Evolutionary conservation across 2,797 vertebrate genomes (phyloP).

Genomic region (Nannoperca australis): DNA sequence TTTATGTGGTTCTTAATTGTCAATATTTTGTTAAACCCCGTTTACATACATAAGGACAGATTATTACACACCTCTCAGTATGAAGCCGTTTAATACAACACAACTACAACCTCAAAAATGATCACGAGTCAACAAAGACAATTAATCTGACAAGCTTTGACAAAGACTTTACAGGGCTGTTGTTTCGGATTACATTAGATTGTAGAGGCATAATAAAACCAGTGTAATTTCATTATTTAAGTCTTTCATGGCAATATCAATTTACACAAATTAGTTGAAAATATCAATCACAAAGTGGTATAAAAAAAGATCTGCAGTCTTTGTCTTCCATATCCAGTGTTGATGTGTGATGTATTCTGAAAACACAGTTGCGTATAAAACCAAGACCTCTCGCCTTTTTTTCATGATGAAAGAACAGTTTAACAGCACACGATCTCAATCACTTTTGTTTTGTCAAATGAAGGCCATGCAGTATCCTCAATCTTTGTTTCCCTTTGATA

Average conservation of each 20-base stretch:
- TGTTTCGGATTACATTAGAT: not conserved
- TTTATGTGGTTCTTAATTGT: not conserved
- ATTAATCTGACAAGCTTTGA: not conserved
- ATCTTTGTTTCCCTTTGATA: constrained; percentile 33
- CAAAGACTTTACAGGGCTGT: not conserved
- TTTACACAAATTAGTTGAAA: not conserved
- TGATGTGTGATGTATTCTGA: not conserved
- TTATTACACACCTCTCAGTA: not conserved
- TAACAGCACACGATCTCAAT: constrained; percentile 19
- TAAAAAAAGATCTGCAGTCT: not conserved
- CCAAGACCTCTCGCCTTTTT: not conserved
- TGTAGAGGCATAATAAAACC: not conserved
- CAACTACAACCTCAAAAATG: not conserved
- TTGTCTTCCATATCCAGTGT: not conserved
- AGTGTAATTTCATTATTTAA: not conserved
- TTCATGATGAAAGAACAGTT: not conserved
- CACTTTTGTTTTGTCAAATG: constrained; percentile 11
- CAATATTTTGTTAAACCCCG: not conserved
- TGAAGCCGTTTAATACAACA: not conserved
- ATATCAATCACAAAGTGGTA: not conserved
- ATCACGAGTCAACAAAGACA: not conserved
- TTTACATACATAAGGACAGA: not conserved
- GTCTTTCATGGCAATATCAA: not conserved
- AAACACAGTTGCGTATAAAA: not conserved
- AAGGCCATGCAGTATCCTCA: constrained; percentile 21